Evolutionary conservation across 1,140 invertebrate species (phyloP), one percentile per base, ranked within the genome.

Genomic region (Lycorma delicatula): DNA sequence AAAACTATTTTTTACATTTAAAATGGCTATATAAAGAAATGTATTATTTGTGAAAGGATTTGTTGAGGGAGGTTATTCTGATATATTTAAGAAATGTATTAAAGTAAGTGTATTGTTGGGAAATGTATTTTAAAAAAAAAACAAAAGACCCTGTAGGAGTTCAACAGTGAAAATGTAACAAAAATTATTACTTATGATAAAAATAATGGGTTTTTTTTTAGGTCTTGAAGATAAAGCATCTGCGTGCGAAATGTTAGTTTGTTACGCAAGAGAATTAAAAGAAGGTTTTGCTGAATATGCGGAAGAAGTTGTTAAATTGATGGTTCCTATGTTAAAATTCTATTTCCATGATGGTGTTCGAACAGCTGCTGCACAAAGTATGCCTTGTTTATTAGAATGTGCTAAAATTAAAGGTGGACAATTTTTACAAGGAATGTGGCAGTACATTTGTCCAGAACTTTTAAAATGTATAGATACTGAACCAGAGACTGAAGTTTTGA

Each of bases 181-280:
- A n/a, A n/a, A n/a, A n/a, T n/a, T n/a, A n/a, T n/a, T n/a, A n/a
- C n/a, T n/a, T n/a, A n/a, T n/a, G n/a, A n/a, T n/a, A n/a, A n/a
- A n/a, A n/a, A n/a, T n/a, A n/a, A n/a, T n/a, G n/a, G n/a, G n/a
- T n/a, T n/a, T n/a, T n/a, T 58, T 61, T 59, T 48, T 62, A 86
- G 89, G 93, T 61, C 78, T 99, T 54, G 97, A 99, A 74, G 97
- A 99, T 67, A 99, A 99, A 72, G 93, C 95, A 0, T 97, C 93
- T 1, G 97, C 97, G 0, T 99, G 96, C 71, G 94, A 97, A 72
- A 99, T 99, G 96, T 75, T 99, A 7, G 94, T 98, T 7, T 98
- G 96, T 72, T 99, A 98, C 71, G 97, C 97, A 0, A 80, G 93
- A 23, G 96, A 99, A 74, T 75, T 99, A 20, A 98, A 98, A 73